These are phyloP conservation scores for Sebastes itinus DNA, from an alignment of 2,797 vertebrate species.

Conservation along the genomic window DNA sequence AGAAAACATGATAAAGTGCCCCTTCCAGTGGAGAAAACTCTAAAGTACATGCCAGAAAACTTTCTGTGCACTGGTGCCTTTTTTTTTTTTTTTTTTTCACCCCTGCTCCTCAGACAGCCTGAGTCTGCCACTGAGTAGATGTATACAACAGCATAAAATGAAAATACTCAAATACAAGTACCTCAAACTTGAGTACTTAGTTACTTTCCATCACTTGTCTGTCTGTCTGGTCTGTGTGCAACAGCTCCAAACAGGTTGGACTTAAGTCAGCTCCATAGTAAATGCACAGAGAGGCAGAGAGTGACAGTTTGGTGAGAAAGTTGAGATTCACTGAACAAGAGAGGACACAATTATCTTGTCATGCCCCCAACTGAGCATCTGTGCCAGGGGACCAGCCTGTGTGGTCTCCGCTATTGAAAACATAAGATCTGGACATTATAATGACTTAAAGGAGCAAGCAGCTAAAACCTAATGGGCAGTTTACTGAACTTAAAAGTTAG, in stretches of 20 bases:
- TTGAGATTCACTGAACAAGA: constrained; percentile 16
- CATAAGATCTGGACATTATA: neutral
- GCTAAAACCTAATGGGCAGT: too few species aligned
- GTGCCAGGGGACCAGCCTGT: constrained; percentile 8
- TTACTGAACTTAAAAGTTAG: neutral
- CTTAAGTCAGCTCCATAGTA: neutral
- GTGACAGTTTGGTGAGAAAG: neutral
- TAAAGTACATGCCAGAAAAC: too few species aligned
- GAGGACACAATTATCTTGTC: constrained; percentile 58
- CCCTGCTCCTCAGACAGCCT: too few species aligned
- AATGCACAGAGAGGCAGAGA: neutral
- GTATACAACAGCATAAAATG: neutral
- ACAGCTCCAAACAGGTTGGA: neutral
- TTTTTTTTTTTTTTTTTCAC: too few species aligned
- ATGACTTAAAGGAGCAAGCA: neutral
- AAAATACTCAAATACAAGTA: neutral
- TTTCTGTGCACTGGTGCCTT: too few species aligned
- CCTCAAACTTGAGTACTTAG: neutral
- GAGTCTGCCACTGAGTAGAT: neutral
- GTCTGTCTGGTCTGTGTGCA: too few species aligned
- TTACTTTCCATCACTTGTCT: neutral
- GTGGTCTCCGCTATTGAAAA: constrained; percentile 42
- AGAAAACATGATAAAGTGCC: too few species aligned
- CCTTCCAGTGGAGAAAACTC: too few species aligned
- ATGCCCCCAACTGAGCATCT: constrained; percentile 43